These are phyloP conservation scores for Turnix velox DNA, from an alignment of 2,113 vertebrate genomes.

Conservation along the genomic window DNA sequence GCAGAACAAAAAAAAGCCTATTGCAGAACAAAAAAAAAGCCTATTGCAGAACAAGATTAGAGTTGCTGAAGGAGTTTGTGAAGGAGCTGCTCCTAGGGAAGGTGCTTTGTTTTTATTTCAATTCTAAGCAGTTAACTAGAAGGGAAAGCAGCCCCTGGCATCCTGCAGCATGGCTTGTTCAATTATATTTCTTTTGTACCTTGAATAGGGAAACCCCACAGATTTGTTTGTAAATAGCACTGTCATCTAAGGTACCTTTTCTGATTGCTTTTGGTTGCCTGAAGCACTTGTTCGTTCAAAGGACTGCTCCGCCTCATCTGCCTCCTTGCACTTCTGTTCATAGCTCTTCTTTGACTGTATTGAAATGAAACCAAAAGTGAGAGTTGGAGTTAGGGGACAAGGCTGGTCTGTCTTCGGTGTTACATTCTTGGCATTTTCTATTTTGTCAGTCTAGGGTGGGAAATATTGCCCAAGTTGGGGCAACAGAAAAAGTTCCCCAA, in stretches of 20 bases:
- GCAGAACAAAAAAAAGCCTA: too few relatives aligned
- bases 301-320: slow-evolving; percentile 83
- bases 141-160: not conserved
- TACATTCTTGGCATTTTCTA: not conserved
- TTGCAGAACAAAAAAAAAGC: not conserved
- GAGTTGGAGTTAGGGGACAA: not conserved
- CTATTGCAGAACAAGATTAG: not conserved
- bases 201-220: not conserved
- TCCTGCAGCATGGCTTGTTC: not conserved
- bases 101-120: not conserved
- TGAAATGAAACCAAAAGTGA: not conserved
- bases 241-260: slow-evolving; percentile 78
- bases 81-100: not conserved
- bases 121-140: not conserved
- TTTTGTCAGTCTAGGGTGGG: not conserved
- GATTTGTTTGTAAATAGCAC: not conserved
- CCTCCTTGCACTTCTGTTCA: slow-evolving; percentile 88
- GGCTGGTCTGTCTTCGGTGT: not conserved
- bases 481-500: not conserved
- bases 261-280: slow-evolving; percentile 84
- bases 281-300: slow-evolving; percentile 73
- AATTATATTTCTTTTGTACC: not conserved
- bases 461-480: not conserved
- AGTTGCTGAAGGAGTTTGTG: not conserved
- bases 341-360: slow-evolving; percentile 86